Conservation (phyloP, 2,113 vertebrate genomes). For the Aix galericulata region DNA sequence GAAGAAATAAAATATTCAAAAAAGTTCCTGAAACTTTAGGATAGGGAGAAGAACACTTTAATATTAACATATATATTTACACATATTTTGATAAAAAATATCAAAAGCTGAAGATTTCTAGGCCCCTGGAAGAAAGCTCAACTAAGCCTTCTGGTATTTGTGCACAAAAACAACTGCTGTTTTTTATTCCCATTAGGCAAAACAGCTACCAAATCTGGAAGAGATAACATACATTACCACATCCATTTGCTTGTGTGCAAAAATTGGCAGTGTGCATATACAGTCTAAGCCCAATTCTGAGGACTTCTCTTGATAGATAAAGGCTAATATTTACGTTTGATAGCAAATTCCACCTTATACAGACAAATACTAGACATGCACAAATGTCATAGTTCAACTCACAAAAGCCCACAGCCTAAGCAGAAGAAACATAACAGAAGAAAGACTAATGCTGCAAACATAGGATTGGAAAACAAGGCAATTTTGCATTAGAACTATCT, state of each 20-base stretch:
- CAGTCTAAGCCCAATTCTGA: fast-evolving
- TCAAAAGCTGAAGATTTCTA: neutral
- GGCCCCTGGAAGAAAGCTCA: neutral
- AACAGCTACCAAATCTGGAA: neutral
- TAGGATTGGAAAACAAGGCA: neutral
- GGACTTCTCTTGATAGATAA: neutral
- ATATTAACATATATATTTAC: neutral
- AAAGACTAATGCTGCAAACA: neutral
- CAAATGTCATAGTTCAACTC: neutral
- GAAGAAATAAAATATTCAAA: neutral
- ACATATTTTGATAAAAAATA: neutral
- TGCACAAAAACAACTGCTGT: neutral
- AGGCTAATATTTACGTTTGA: neutral
- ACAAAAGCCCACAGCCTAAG: neutral
- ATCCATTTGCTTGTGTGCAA: neutral
- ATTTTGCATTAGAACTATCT: neutral
- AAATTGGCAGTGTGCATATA: fast-evolving
- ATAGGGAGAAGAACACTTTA: neutral
- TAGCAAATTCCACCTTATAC: neutral
- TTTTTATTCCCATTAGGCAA: neutral
- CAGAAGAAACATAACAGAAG: neutral
- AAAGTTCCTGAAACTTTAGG: neutral
- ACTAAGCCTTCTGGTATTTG: neutral
- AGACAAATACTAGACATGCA: neutral
- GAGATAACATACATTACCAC: neutral